These are phyloP conservation scores for Cydia strobilella DNA, from an alignment of 1,140 invertebrate genomes.

Conservation along the genomic window DNA sequence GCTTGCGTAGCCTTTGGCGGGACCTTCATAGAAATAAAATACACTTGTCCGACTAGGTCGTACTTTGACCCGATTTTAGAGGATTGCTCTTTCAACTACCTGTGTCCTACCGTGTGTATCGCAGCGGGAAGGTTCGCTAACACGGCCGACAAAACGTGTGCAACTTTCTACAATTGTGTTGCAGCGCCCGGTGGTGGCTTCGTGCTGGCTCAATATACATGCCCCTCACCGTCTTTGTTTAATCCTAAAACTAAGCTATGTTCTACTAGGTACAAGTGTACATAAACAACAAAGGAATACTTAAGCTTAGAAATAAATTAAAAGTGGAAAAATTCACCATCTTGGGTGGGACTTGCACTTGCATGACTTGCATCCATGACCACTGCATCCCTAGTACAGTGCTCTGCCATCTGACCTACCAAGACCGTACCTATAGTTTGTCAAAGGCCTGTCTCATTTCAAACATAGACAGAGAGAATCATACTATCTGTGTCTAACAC, in stretches of 20 bases:
- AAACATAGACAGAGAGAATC: no score
- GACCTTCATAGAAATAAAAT: slow-evolving; percentile 3
- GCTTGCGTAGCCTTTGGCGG: slow-evolving; percentile 1
- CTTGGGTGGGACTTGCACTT: no score
- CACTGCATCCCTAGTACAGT: no score
- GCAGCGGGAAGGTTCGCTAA: slow-evolving; percentile 41
- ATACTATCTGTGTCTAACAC: no score
- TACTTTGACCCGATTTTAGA: slow-evolving; percentile 17
- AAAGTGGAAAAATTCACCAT: no score
- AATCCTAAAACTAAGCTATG: slow-evolving; percentile 20
- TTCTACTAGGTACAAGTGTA: slow-evolving; percentile 22
- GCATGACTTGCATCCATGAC: no score
- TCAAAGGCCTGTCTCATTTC: no score
- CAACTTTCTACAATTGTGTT: slow-evolving; percentile 41
- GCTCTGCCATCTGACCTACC: no score
- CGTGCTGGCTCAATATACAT: background rate
- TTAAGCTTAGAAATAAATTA: no score
- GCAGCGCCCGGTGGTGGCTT: slow-evolving; percentile 37
- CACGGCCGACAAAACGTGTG: slow-evolving; percentile 35
- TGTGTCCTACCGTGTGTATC: slow-evolving; percentile 27
- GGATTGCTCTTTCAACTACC: background rate
- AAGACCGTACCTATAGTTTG: no score
- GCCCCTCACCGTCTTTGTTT: slow-evolving; percentile 2
- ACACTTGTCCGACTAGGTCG: background rate
- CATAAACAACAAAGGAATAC: background rate